Evolutionary conservation across 2,888 invertebrate species (phyloP).

Genomic region (Lasioglossum pauxillum): DNA sequence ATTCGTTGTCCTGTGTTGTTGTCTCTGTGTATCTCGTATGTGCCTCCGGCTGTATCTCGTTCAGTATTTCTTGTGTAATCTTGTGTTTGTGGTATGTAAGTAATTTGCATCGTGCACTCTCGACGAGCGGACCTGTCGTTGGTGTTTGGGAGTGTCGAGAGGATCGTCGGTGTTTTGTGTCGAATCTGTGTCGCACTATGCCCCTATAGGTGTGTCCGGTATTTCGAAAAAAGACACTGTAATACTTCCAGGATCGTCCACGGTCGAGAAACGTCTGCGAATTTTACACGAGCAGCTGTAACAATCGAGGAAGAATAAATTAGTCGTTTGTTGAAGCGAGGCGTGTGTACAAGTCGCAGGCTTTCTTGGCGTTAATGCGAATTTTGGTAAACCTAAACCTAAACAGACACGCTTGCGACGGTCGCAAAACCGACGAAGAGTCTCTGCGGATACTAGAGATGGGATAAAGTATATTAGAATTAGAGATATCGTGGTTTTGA

Average conservation of each 20-base stretch:
- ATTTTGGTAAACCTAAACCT: not conserved
- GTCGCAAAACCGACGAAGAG: not conserved
- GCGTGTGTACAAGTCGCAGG: not conserved
- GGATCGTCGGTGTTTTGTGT: conserved; percentile 11
- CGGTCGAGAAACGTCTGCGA: not conserved
- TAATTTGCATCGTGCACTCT: conserved; percentile 59
- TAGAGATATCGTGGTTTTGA: not conserved
- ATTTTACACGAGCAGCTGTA: not conserved
- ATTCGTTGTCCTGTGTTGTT: conserved; percentile 10
- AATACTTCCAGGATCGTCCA: conserved; percentile 9
- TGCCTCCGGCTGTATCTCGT: conserved; percentile 3
- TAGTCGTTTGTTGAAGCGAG: not conserved
- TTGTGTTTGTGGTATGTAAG: conserved; percentile 28
- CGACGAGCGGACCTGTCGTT: conserved; percentile 52
- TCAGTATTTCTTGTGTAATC: conserved; percentile 39
- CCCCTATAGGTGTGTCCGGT: conserved; percentile 8
- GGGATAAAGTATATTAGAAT: not conserved
- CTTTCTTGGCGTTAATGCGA: not conserved
- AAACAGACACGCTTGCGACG: not conserved
- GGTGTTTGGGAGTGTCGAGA: conserved; percentile 62
- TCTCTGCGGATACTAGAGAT: not conserved
- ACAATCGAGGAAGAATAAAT: not conserved
- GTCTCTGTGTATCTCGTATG: not conserved
- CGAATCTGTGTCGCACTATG: conserved; percentile 13
- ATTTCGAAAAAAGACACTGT: not conserved